Percentiles rank a stretch among this genome's conserved stretches.
Conservation (phyloP, 2,888 invertebrate genomes). For the Globia sparganii region DNA sequence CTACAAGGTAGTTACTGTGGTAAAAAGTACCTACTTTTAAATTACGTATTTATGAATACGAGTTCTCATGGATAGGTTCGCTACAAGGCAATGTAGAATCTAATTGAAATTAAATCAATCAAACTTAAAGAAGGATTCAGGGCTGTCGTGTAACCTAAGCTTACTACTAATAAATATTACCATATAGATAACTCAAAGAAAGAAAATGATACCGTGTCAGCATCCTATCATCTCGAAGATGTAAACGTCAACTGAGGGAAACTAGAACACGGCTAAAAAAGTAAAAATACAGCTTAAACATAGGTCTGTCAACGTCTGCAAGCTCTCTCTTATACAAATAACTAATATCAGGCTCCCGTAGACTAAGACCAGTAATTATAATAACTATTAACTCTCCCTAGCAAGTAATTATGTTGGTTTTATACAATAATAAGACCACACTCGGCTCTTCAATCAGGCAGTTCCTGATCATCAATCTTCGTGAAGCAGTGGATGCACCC, state of each 20-base stretch:
- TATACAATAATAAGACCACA: conserved; percentile 66
- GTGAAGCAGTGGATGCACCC: conserved; percentile 50
- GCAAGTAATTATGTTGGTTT: conserved; percentile 66
- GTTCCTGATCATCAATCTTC: conserved; percentile 73
- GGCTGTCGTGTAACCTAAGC: conserved; percentile 29
- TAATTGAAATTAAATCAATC: conserved; percentile 8
- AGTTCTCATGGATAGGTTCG: neutral
- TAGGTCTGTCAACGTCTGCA: conserved; percentile 40
- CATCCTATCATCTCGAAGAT: conserved; percentile 53
- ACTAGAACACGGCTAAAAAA: conserved; percentile 49
- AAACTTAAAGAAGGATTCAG: neutral
- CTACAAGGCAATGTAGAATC: neutral
- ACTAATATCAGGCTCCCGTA: conserved; percentile 43
- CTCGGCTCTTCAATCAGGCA: conserved; percentile 66
- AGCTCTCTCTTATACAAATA: conserved; percentile 60
- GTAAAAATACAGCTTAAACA: conserved; percentile 55
- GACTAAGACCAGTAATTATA: conserved; percentile 59
- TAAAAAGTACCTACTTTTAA: conserved; percentile 8
- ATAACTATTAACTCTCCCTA: conserved; percentile 63
- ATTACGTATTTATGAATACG: conserved; percentile 3
- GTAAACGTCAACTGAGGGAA: conserved; percentile 57
- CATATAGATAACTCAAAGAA: conserved; percentile 47
- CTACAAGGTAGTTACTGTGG: neutral
- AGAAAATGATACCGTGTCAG: conserved; percentile 57
- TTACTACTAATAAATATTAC: conserved; percentile 46